Evolutionary conservation across 2,797 vertebrate species (phyloP).

Genomic region (Anas flavirostris): DNA sequence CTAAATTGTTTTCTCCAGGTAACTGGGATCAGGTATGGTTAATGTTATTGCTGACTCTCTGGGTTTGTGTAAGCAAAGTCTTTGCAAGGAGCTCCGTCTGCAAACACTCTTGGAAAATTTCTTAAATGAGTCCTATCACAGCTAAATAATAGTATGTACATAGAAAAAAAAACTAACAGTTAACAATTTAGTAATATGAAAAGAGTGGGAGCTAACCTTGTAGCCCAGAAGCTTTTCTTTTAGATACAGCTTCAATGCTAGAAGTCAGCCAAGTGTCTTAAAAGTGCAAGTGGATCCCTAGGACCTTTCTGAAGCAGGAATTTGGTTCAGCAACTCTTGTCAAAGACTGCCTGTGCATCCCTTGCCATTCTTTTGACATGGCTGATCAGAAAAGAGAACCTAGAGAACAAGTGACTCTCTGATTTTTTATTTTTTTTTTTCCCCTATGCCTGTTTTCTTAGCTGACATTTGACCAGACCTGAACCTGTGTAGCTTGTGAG

Average conservation of each 20-base stretch:
- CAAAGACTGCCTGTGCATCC: background rate
- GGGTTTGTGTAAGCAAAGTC: background rate
- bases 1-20: background rate
- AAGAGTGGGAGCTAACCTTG: background rate
- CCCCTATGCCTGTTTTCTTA: background rate
- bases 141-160: background rate
- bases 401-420: background rate
- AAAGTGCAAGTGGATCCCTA: background rate
- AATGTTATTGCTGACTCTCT: background rate
- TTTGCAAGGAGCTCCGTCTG: background rate
- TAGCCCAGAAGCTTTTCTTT: background rate
- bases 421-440: background rate
- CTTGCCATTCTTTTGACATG: background rate
- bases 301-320: background rate
- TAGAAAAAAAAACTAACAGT: background rate
- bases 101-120: background rate
- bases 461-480: slow-evolving; percentile 2
- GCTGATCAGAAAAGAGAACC: background rate
- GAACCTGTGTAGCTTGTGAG: background rate
- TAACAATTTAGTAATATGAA: background rate
- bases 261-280: background rate
- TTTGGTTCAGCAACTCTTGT: background rate
- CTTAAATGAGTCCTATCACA: background rate
- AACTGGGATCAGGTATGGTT: background rate
- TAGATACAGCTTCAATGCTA: background rate